A percentile compares a stretch with the other conserved stretches of the same genome.
phyloP scores from a whole-genome alignment of 1,140 invertebrate species.

The Heliconius hermathena region DNA sequence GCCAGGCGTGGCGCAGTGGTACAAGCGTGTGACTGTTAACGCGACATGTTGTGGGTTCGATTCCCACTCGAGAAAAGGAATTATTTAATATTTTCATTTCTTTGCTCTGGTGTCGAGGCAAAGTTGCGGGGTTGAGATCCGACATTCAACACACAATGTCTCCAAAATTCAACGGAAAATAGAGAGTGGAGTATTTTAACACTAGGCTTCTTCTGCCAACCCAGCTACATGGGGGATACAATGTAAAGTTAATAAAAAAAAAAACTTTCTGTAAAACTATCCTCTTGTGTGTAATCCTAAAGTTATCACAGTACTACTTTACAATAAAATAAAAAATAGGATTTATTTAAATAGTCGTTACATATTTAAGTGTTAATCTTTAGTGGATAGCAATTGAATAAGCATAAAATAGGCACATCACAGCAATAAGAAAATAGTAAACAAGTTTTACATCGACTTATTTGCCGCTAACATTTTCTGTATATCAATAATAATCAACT shows the following conservation, averaged over 20 bases:
- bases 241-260: no score
- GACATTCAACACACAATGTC: no score
- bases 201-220: no score
- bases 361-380: conserved; percentile 1
- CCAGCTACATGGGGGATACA: no score
- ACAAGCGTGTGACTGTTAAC: no score
- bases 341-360: background rate
- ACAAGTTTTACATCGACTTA: conserved; percentile 1
- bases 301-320: background rate
- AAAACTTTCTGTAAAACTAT: background rate
- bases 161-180: no score
- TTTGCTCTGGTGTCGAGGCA: no score
- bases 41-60: no score
- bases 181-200: no score
- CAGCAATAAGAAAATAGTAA: background rate
- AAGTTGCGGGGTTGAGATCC: no score
- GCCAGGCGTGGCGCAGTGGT: no score
- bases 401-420: background rate
- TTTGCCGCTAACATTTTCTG: background rate
- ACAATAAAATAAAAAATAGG: background rate
- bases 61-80: no score
- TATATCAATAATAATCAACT: background rate
- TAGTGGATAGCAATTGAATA: conserved; percentile 1
- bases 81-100: background rate
- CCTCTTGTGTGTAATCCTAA: background rate